phyloP scores from a whole-genome alignment of 2,888 invertebrate species.

The Corythucha ciliata region DNA sequence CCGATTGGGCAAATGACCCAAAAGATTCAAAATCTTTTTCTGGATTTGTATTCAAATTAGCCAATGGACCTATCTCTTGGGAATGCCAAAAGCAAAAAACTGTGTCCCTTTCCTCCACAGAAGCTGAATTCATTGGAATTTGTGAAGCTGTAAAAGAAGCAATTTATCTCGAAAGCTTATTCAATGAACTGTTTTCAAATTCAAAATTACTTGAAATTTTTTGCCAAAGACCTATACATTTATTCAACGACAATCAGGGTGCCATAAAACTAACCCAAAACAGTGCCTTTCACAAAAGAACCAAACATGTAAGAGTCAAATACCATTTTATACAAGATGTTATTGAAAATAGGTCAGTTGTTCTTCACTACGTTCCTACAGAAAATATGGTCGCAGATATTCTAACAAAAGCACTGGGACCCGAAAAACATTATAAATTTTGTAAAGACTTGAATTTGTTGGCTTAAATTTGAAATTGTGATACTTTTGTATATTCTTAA shows the following conservation, averaged over 20 bases:
- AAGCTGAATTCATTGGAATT: no score
- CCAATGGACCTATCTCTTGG: constrained; percentile 10
- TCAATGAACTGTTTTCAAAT: neutral
- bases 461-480: no score
- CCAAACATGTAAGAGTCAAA: constrained; percentile 4
- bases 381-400: constrained; percentile 11
- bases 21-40: constrained; percentile 1
- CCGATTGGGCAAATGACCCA: constrained; percentile 32
- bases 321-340: constrained; percentile 2
- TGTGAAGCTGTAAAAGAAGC: constrained; percentile 5
- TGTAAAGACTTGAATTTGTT: no score
- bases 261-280: constrained; percentile 7
- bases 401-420: constrained; percentile 18
- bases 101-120: constrained; percentile 2
- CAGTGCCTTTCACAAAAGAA: constrained; percentile 8
- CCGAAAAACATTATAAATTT: no score
- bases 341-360: neutral
- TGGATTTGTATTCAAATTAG: constrained; percentile 7
- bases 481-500: no score
- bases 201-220: no score
- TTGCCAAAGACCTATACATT: neutral
- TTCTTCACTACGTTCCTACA: constrained; percentile 24
- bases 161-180: constrained; percentile 5
- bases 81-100: constrained; percentile 7
- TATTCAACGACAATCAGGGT: constrained; percentile 7